Evolutionary conservation across 2,888 invertebrate genomes (phyloP), one percentile per base, ranked within the genome.

Genomic region (Eucera pruinosa): DNA sequence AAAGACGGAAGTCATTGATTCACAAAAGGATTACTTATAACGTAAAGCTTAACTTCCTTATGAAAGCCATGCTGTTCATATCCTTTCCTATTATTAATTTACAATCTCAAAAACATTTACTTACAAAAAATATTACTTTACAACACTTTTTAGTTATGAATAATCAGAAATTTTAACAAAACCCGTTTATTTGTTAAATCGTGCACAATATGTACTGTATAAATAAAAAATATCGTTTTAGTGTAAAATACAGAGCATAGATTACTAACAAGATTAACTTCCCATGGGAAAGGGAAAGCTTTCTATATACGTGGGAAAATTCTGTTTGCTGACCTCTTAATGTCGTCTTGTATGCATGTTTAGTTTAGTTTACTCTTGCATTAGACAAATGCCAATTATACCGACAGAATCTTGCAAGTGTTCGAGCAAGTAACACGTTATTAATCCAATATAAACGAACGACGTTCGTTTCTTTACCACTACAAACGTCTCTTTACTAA

Each of bases 251-350:
- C 39, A 43, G 41, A 50, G 57, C 18, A 61, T 45, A 73, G 75
- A 80, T 81, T 71, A 67, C 57, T 66, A 55, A 75, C 64, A 60
- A 77, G 80, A 80, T 68, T 57, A 18, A 65, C 41, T 48, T 62
- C 50, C 57, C 58, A 73, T 70, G 81, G 72, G 72, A 83, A 78
- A 85, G 68, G 73, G 78, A 85, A 83, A 85, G 74, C 74, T 74
- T 57, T 57, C 55, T 71, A 68, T 11, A 41, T 45, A 60, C 52
- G 68, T 83, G 74, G 61, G 74, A 83, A 76, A 81, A 81, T 61
- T 78, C 68, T 62, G 61, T 80, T 78, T 74, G 72, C 60, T 67
- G 73, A 73, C 65, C 74, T 80, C 72, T 13, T 75, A 67, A 61
- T 81, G 55, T 84, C 65, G 54, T 76, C 47, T 55, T 50, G 39